Base-by-base conservation (phyloP, 2,888 invertebrate genomes). In the Eupithecia dodoneata region DNA sequence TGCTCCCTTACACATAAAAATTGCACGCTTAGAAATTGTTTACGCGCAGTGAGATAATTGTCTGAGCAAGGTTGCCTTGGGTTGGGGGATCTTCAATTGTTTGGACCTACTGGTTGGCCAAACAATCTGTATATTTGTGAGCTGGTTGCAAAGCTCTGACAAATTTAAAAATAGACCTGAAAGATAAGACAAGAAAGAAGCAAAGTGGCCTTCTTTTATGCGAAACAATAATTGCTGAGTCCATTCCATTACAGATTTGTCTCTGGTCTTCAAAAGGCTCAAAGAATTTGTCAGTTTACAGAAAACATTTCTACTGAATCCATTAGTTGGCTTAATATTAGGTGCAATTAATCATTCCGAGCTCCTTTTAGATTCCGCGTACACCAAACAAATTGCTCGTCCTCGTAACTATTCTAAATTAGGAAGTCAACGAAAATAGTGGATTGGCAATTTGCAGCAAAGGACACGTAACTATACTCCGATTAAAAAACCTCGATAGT, bases 1-100 rank as follows among this genome's bases (percentile, higher is more conserved):
- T 85, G 88, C 88, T 88, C 87, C 79, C 79, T 78, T 70, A 71
- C 82, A 75, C 75, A 82, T 86, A 86, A 86, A 89, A 87, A 82
- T 87, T 88, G 86, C 87, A 88, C 74, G 72, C 69, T 71, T 69
- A 30, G 49, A 66, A 72, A 77, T 66, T 72, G 72, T 75, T 71
- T 72, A 67, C 59, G 71, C 75, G 6, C 30, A 71, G 70, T 72
- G 45, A 73, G 70, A 76, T 76, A 79, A 76, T 73, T 76, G 69
- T 75, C 63, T 73, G 69, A 71, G 12, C 45, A 69, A 65, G 2
- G 30, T 13, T 69, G 4, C 9, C 10, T 12, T 69, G n/a, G 67
- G 67, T 13, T 45, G 45, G 15, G n/a, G 18, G 2, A 69, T 47
- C 0, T 69, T 69, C n/a, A 12, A 69, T 45, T 45, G 15, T 18